These are phyloP conservation scores for Thinocorus orbignyianus DNA, from an alignment of 2,113 vertebrate genomes.

Conservation along the genomic window DNA sequence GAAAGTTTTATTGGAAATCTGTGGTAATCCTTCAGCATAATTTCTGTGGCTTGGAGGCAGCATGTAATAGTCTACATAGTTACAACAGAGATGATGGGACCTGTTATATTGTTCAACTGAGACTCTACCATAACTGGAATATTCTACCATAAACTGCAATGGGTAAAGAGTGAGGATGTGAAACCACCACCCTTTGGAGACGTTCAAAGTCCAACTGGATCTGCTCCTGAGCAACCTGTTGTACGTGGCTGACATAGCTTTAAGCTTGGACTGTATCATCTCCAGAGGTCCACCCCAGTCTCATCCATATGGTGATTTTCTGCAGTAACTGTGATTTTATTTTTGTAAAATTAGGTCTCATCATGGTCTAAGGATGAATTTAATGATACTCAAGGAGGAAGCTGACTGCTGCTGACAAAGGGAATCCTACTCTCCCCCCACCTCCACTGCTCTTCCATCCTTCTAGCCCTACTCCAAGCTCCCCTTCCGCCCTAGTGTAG, in stretches of 20 bases:
- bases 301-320: background rate
- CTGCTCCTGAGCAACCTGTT: background rate
- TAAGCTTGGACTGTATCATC: background rate
- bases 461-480: background rate
- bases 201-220: background rate
- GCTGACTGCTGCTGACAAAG: background rate
- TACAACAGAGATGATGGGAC: background rate
- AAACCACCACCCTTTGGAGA: background rate
- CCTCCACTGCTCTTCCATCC: background rate
- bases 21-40: background rate
- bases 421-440: background rate
- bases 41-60: background rate
- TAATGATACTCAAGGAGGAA: background rate
- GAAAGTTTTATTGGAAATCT: background rate
- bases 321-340: background rate
- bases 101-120: background rate
- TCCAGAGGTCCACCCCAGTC: background rate
- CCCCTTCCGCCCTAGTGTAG: background rate
- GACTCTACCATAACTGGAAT: background rate
- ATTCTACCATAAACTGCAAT: background rate
- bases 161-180: background rate
- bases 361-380: background rate
- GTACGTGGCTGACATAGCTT: background rate
- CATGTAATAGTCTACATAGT: background rate
- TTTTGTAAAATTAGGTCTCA: background rate